Percentiles rank a stretch among this genome's conserved stretches.
Evolutionary conservation across 2,888 invertebrate species (phyloP).

Genomic region (Drosophila incognita): DNA sequence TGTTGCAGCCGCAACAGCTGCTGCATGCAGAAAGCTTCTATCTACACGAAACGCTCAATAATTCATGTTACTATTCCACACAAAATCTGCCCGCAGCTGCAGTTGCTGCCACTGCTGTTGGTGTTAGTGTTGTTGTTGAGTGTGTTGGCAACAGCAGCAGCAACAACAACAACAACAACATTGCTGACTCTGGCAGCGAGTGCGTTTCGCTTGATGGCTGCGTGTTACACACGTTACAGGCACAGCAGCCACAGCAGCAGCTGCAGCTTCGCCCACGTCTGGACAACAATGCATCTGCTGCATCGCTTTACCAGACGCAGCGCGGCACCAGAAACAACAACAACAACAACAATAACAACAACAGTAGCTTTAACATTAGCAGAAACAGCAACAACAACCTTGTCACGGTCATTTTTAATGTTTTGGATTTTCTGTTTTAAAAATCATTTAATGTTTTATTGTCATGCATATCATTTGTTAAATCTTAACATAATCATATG

Average conservation of each 20-base stretch:
- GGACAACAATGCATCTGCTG: slow-evolving; percentile 44
- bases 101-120: slow-evolving; percentile 9
- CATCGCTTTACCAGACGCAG: slow-evolving; percentile 63
- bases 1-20: slow-evolving; percentile 37
- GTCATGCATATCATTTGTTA: slow-evolving; percentile 31
- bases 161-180: slow-evolving; percentile 17
- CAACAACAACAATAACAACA: slow-evolving; percentile 51
- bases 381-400: slow-evolving; percentile 71
- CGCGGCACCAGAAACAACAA: slow-evolving; percentile 39
- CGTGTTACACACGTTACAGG: slow-evolving; percentile 48
- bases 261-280: slow-evolving; percentile 58
- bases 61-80: slow-evolving; percentile 75
- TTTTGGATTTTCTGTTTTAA: slow-evolving; percentile 85
- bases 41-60: slow-evolving; percentile 59
- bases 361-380: slow-evolving; percentile 56
- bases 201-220: slow-evolving; percentile 57
- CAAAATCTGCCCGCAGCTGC: slow-evolving; percentile 67
- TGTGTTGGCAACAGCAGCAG: slow-evolving; percentile 32
- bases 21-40: slow-evolving; percentile 43
- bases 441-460: slow-evolving; percentile 22
- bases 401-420: slow-evolving; percentile 84
- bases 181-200: slow-evolving; percentile 38
- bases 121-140: slow-evolving; percentile 29
- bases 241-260: slow-evolving; percentile 44
- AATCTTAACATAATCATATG: slow-evolving; percentile 12